phyloP scores from a whole-genome alignment of 2,888 invertebrate genomes.

The Aporophyla lueneburgensis region DNA sequence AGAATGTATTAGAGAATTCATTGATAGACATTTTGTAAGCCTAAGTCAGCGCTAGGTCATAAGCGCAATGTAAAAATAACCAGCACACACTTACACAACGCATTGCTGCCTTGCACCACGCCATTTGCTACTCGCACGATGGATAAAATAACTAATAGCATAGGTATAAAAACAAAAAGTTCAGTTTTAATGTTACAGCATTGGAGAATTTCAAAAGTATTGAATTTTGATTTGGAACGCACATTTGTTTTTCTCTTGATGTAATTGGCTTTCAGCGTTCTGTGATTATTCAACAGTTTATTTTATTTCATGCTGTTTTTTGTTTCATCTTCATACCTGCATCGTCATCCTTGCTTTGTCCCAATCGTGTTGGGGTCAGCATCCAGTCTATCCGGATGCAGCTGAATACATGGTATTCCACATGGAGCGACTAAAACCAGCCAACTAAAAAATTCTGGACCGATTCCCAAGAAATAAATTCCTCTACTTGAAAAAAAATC shows the following conservation, averaged over 20 bases:
- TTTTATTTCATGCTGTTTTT: neutral
- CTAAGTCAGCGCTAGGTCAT: slow-evolving; percentile 36
- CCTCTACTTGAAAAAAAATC: too few relatives aligned
- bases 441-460: too few relatives aligned
- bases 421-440: too few relatives aligned
- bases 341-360: neutral
- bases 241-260: slow-evolving; percentile 19
- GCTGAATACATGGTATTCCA: too few relatives aligned
- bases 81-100: slow-evolving; percentile 52
- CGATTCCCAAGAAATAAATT: too few relatives aligned
- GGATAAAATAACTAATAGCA: slow-evolving; percentile 45
- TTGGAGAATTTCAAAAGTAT: slow-evolving; percentile 43
- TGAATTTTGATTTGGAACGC: slow-evolving; percentile 37
- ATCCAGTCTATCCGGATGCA: neutral
- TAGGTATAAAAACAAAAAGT: slow-evolving; percentile 50
- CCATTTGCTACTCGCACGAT: slow-evolving; percentile 48
- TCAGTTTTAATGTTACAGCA: slow-evolving; percentile 21
- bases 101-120: slow-evolving; percentile 42
- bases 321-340: neutral
- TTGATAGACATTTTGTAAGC: slow-evolving; percentile 59
- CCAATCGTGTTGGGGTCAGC: neutral
- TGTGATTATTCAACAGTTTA: neutral
- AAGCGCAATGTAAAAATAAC: slow-evolving; percentile 51
- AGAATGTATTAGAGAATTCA: slow-evolving; percentile 40
- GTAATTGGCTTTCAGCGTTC: slow-evolving; percentile 12